Evolutionary conservation across 1,140 invertebrate species (phyloP), one percentile per base, ranked within the genome.

Genomic region (Zaprionus nigranus): DNA sequence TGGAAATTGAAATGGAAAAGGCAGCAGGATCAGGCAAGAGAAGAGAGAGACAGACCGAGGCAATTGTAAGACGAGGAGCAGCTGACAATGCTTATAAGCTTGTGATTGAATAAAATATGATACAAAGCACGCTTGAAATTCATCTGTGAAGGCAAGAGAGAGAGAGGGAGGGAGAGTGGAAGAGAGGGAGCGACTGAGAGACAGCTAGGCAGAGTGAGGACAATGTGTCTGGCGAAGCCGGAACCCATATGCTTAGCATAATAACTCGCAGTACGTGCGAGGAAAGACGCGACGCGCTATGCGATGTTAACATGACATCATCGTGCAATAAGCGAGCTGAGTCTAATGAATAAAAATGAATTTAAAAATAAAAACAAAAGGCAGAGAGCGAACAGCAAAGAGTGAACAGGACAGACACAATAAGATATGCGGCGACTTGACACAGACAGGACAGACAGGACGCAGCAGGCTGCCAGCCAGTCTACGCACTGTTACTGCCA

Each of bases 391-490:
- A 46, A 49, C 9, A 36, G n/a, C 15, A 12, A 15, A 30, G 34
- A 28, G 38, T 11, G 24, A 61, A 1, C n/a, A 13, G 46, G 30
- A 36, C 46, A 56, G 70, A 72, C 53, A 74, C 62, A 71, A 75
- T 85, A 81, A 81, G 67, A 63, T 85, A 78, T 74, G 71, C 71
- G 71, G 71, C 71, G 58, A 74, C 57, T 63, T 49, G 26, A 34
- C 30, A 34, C 30, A 34, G 30, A 34, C 30, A 34, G 9, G 43
- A 49, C 43, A 62, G 62, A 66, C 66, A n/a, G 57, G 24, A 36
- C 49, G 26, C 69, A 88, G 73, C 84, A 84, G 84, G 84, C 84
- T 83, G 84, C 84, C 84, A 87, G 84, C 84, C 84, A 87, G 84
- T 87, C 84, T 88, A 82, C 79, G 78, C 66, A 81, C 34, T 61